These are phyloP conservation scores for Apeltes quadracus DNA, from an alignment of 2,113 vertebrate species.

Conservation along the genomic window DNA sequence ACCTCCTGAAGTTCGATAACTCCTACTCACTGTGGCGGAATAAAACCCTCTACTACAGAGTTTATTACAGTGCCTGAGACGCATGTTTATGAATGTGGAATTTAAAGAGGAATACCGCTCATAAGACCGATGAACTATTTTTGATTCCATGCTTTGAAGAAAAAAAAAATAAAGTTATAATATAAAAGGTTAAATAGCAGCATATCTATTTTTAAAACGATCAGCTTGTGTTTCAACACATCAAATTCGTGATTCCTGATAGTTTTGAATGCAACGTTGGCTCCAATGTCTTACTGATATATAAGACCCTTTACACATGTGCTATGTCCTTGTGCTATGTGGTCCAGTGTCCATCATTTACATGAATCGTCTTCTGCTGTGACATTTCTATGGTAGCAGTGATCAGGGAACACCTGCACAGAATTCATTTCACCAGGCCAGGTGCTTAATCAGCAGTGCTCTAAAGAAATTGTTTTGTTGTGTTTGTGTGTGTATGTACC, in stretches of 20 bases:
- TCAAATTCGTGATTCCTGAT: constrained; percentile 23
- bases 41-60: constrained; percentile 96
- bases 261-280: constrained; percentile 37
- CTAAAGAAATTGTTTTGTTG: constrained; percentile 30
- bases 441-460: constrained; percentile 53
- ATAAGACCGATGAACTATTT: constrained; percentile 72
- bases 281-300: constrained; percentile 43
- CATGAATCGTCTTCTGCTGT: constrained; percentile 46
- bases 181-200: constrained; percentile 55
- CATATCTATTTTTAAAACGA: constrained; percentile 73
- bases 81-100: constrained; percentile 64
- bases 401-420: constrained; percentile 71
- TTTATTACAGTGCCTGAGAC: constrained; percentile 90
- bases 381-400: constrained; percentile 66
- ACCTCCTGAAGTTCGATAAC: constrained; percentile 98
- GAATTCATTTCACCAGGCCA: constrained; percentile 30
- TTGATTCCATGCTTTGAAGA: constrained; percentile 57
- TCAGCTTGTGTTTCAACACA: constrained; percentile 50
- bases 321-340: constrained; percentile 61
- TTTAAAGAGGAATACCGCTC: constrained; percentile 53
- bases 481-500: neutral
- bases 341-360: constrained; percentile 62
- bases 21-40: constrained; percentile 97
- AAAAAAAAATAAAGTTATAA: constrained; percentile 42
- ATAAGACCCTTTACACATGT: constrained; percentile 61